These are phyloP conservation scores for Coecobrya sp. DNA, from an alignment of 2,888 invertebrate species.

Conservation along the genomic window DNA sequence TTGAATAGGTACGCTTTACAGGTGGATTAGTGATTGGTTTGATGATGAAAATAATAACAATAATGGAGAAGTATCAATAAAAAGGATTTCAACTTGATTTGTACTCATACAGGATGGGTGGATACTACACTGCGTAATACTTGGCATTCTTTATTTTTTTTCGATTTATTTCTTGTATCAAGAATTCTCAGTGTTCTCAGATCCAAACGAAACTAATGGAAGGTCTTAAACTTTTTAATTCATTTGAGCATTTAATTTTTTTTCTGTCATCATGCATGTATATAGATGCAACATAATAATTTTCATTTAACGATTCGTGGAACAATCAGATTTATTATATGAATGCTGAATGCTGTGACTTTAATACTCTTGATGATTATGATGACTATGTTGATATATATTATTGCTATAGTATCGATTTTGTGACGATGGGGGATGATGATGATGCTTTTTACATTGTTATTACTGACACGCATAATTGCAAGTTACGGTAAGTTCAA, in stretches of 20 bases:
- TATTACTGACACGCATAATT: background rate
- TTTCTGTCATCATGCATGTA: background rate
- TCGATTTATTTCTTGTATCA: background rate
- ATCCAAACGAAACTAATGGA: background rate
- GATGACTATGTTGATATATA: background rate
- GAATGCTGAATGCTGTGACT: background rate
- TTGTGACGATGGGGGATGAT: background rate
- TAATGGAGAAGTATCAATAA: background rate
- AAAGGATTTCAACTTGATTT: constrained; percentile 47
- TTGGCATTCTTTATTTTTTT: background rate
- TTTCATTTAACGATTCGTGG: constrained; percentile 29
- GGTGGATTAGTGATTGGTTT: background rate
- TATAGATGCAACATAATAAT: constrained; percentile 23
- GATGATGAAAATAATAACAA: background rate
- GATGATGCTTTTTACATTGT: constrained; percentile 25
- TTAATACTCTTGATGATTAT: background rate
- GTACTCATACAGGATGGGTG: constrained; percentile 52
- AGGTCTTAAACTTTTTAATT: constrained; percentile 20
- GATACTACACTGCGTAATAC: background rate
- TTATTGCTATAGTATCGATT: background rate
- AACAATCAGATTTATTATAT: constrained; percentile 7
- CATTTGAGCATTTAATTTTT: background rate
- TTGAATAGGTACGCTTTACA: background rate
- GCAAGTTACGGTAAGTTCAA: background rate
- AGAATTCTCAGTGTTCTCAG: background rate